Evolutionary conservation across 2,797 vertebrate genomes (phyloP).

Genomic region (Danio tinwini): DNA sequence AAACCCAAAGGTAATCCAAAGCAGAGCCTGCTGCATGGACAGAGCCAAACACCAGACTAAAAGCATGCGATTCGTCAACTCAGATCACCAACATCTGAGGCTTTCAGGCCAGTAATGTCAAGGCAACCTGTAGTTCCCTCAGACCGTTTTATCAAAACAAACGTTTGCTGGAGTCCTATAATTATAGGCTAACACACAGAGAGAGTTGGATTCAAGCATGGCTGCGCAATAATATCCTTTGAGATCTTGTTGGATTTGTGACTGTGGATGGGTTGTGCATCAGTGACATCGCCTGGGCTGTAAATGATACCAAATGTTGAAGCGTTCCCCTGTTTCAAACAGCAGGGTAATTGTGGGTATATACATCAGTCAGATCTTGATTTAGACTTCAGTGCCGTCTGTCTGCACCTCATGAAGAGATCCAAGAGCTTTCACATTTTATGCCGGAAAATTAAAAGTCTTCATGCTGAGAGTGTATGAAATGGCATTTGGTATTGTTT

Average conservation of each 20-base stretch:
- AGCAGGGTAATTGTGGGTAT: constrained; percentile 60
- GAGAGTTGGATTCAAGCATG: constrained; percentile 51
- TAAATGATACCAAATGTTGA: constrained; percentile 65
- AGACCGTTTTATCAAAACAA: constrained; percentile 47
- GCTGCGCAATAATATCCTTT: constrained; percentile 54
- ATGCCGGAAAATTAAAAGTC: constrained; percentile 63
- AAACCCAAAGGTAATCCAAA: constrained; percentile 60
- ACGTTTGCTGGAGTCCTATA: constrained; percentile 53
- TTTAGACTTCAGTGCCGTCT: constrained; percentile 62
- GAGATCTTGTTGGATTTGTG: constrained; percentile 62
- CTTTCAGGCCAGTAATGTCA: constrained; percentile 45
- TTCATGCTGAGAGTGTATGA: constrained; percentile 56
- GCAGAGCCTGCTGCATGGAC: constrained; percentile 47
- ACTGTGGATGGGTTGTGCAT: constrained; percentile 59
- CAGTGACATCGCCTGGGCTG: constrained; percentile 55
- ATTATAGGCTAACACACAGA: constrained; percentile 59
- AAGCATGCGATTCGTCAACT: constrained; percentile 51
- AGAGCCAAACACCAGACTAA: constrained; percentile 50
- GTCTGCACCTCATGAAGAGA: constrained; percentile 62
- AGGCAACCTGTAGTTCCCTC: constrained; percentile 56
- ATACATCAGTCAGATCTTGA: constrained; percentile 56
- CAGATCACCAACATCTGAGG: constrained; percentile 52
- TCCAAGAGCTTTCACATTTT: constrained; percentile 54
- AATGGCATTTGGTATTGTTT: constrained; percentile 60
- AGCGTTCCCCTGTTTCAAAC: constrained; percentile 58